Evolutionary conservation across 2,113 vertebrate genomes (phyloP), one percentile per base, ranked within the genome.

Genomic region (Paradoxurus hermaphroditus): DNA sequence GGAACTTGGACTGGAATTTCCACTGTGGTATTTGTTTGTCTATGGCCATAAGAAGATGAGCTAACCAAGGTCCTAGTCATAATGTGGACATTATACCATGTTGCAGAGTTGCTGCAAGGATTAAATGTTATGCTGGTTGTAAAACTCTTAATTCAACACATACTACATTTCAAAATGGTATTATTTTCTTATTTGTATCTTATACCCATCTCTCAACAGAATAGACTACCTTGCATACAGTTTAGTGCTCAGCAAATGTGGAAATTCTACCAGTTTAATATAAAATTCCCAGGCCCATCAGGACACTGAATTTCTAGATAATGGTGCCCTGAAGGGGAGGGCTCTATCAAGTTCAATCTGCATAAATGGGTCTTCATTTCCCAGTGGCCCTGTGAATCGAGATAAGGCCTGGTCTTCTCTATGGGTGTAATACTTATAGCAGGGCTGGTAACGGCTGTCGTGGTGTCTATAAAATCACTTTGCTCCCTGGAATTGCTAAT

Each of bases 401-500:
- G 56, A 77, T 73, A 65, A 88, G 59, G 4, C 11, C 41, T 23
- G 18, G 7, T 65, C 49, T 83, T 92, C n/a, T 92, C 73, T 34
- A 8, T 81, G 27, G 23, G 3, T 21, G 81, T 63, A 31, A 59
- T 77, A 29, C 10, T 73, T 41, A 49, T n/a, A 85, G 56, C 21
- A 79, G 18, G 34, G 46, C 7, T 16, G n/a, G 29, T 59, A 68
- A 46, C 36, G 3, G 65, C 59, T 18, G 5, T 62, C 14, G 82
- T 70, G 62, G 77, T 77, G 72, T 49, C 93, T 77, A 65, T 85
- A 62, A 89, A 81, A 83, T 65, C 36, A 51, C 16, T 79, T 56
- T 82, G 72, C 59, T 95, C 16, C 77, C n/a, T 90, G 68, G 19
- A 93, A 91, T 96, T 91, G 39, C 27, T 96, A 75, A 96, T 68